Evolutionary conservation across 1,140 invertebrate genomes (phyloP), one percentile per base, ranked within the genome.

Genomic region (Zophobas atratus): DNA sequence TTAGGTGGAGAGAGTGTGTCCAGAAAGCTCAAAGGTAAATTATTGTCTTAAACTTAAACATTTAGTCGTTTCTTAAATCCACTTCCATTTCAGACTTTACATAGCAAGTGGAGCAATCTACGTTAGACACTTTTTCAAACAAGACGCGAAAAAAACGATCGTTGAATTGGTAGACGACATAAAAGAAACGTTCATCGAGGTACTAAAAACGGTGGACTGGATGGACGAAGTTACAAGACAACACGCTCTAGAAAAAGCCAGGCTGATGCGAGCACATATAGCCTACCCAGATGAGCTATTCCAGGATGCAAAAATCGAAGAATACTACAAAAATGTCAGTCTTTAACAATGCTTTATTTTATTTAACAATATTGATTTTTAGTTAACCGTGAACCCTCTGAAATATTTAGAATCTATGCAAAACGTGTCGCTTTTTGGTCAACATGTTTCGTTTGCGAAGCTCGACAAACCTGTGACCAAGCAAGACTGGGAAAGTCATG

Each of bases 401-500:
- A 67, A 67, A 8, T 67, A 67, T 43, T 43, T 67, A 67, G 60
- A 43, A 6, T 67, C 60, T 4, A 67, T 67, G 60, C 38, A 20
- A 43, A 67, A 67, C 32, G 60, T 67, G 1, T 43, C 60, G 1
- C 60, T 67, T 20, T 32, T 41, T 43, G n/a, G n/a, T 4, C 39
- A 33, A 33, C 38, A 32, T 32, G 33, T 67, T 6, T 32, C 1
- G 6, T 20, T 43, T 43, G 38, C 38, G 6, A 41, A 43, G 20
- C 20, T 67, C 5, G 39, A 73, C 51, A 60, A 75, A 41, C 71
- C 92, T 0, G 93, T 96, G 0, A 94, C 96, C 83, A 96, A 95
- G 86, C 93, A 91, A 55, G 94, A 96, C 82, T 96, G 95, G 95
- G 87, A 93, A 32, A 91, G 90, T 34, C 94, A 95, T 82, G 93